Conservation (phyloP, 2,888 invertebrate species). For the Listrodromus nycthemerus region DNA sequence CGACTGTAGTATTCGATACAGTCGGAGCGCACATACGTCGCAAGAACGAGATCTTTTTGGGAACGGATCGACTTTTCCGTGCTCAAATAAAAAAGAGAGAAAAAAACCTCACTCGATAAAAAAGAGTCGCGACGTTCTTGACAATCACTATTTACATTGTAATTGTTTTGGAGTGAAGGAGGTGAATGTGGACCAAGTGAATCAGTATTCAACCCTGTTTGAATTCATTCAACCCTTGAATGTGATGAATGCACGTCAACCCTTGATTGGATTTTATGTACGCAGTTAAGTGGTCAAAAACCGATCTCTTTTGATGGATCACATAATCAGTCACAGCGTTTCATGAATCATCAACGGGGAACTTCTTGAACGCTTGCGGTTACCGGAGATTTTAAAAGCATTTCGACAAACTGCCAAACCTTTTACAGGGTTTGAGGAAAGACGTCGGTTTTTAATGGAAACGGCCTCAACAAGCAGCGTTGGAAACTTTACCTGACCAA, state of each 20-base stretch:
- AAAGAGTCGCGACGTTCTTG: neutral
- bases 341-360: too few relatives aligned
- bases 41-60: neutral
- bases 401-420: constrained; percentile 72
- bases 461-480: constrained; percentile 55
- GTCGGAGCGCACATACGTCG: neutral
- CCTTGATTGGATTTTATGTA: too few relatives aligned
- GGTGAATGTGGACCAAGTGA: too few relatives aligned
- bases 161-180: too few relatives aligned
- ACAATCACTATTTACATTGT: neutral
- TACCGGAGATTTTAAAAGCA: constrained; percentile 71
- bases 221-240: too few relatives aligned
- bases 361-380: too few relatives aligned
- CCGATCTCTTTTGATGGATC: too few relatives aligned
- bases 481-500: constrained; percentile 61
- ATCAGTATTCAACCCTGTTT: too few relatives aligned
- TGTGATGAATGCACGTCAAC: too few relatives aligned
- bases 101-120: neutral
- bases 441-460: constrained; percentile 65
- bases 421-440: constrained; percentile 70
- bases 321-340: too few relatives aligned
- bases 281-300: too few relatives aligned
- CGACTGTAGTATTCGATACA: constrained; percentile 22
- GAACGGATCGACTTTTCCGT: neutral
- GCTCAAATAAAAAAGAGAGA: neutral